Evolutionary conservation across 1,140 invertebrate genomes (phyloP), one percentile per base, ranked within the genome.

Genomic region (Tribolium madens): DNA sequence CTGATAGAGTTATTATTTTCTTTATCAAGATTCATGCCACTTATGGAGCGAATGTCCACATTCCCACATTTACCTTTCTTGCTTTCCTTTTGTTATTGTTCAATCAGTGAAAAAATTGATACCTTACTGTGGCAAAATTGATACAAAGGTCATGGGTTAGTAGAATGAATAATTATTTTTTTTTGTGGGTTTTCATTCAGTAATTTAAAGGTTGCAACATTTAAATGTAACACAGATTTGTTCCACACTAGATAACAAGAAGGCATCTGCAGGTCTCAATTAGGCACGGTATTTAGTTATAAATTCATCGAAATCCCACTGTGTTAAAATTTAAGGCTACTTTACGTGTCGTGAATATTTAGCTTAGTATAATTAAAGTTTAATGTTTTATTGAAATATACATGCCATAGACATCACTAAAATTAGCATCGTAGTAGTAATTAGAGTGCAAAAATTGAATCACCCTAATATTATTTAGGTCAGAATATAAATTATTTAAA

Each of bases 271-370:
- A 12, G 26, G 21, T 33, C 57, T 64, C 57, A 64, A 64, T 64
- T 64, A 64, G 57, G 21, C 26, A 64, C 57, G 57, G 57, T 64
- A 64, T 64, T 64, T 64, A 64, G 57, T 64, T 64, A 64, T 64
- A 31, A 64, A 64, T 64, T 64, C 57, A 64, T 64, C 57, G 13
- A 13, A 64, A 64, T 33, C 57, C 33, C 4, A n/a, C n/a, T 64
- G 57, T 64, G 57, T 64, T 64, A 33, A 64, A 64, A 64, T 64
- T 64, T 64, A 64, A 64, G 26, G 26, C 57, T 64, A 42, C 21
- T 64, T 64, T 64, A 64, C 57, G 57, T 64, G 57, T 33, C 57
- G 31, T 64, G 57, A 64, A 64, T 64, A 64, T 64, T 36, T 64
- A 64, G 57, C 36, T 64, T 64, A 64, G n/a, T 31, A 33, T 64